A percentile compares a stretch with the other conserved stretches of the same genome.
phyloP scores from a whole-genome alignment of 2,888 invertebrate species.

The Limnephilus lunatus region DNA sequence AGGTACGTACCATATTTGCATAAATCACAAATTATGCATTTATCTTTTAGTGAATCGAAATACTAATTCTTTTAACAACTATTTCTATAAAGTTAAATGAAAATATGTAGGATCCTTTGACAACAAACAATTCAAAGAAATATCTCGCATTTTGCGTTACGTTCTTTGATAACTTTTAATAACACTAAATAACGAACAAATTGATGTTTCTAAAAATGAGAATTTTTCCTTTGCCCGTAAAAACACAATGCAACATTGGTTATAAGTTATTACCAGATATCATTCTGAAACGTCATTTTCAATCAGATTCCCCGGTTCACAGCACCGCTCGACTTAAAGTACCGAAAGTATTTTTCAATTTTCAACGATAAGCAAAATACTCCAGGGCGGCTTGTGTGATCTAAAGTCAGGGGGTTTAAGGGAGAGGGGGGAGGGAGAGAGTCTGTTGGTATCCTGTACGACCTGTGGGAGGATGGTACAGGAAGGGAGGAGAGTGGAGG shows the following conservation, averaged over 20 bases:
- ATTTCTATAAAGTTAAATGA: too few species aligned
- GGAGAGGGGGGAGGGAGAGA: background rate
- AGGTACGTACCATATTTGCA: too few species aligned
- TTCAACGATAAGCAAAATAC: constrained; percentile 43
- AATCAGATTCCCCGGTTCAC: background rate
- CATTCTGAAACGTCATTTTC: background rate
- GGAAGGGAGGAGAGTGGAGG: background rate
- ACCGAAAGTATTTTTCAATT: constrained; percentile 40
- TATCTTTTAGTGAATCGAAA: background rate
- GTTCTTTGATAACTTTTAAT: too few species aligned
- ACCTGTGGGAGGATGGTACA: background rate
- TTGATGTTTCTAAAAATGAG: background rate
- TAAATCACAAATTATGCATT: too few species aligned
- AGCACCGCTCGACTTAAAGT: background rate
- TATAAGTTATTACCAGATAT: background rate
- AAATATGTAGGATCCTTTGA: background rate
- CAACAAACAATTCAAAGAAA: background rate
- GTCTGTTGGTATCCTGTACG: background rate
- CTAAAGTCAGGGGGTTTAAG: background rate
- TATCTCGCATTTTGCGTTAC: background rate
- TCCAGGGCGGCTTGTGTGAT: constrained; percentile 26
- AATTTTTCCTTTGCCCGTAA: background rate
- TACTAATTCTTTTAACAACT: background rate
- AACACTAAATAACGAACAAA: background rate
- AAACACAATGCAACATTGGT: background rate